A percentile compares a stretch with the other conserved stretches of the same genome.
Evolutionary conservation across 2,113 vertebrate genomes (phyloP).

Genomic region (Nibea coibor): DNA sequence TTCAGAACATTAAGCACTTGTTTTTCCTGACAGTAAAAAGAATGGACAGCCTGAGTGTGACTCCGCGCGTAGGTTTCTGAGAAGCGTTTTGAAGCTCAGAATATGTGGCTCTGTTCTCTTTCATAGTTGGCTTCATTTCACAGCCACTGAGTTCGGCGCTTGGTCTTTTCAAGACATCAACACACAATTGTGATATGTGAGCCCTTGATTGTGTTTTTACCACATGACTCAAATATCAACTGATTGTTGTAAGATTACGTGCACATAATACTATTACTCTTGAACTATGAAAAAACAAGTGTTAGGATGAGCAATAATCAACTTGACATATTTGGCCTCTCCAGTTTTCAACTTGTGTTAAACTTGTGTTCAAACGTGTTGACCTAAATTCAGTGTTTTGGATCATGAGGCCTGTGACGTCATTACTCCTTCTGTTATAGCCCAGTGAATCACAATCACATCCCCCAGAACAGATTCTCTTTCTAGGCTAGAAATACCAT

Average conservation of each 20-base stretch:
- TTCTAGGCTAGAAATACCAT: neutral
- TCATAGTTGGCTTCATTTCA: too few relatives aligned
- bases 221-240: neutral
- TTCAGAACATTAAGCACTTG: too few relatives aligned
- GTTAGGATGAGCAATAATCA: neutral
- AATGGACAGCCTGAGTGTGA: too few relatives aligned
- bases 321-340: slow-evolving; percentile 17
- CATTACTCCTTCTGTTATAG: slow-evolving; percentile 37
- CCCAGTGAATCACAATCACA: slow-evolving; percentile 28
- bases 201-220: neutral
- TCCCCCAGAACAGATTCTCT: neutral
- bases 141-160: too few relatives aligned
- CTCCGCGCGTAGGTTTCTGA: too few relatives aligned
- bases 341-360: neutral
- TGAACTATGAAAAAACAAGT: neutral
- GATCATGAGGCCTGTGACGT: slow-evolving; percentile 32
- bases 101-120: too few relatives aligned
- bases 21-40: too few relatives aligned
- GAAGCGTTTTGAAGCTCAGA: too few relatives aligned
- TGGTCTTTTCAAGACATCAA: neutral
- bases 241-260: neutral
- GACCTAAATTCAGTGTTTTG: slow-evolving; percentile 48
- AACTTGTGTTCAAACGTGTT: slow-evolving; percentile 19
- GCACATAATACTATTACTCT: neutral
- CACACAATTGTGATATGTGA: neutral